These are phyloP conservation scores for Thereva unica DNA, from an alignment of 2,888 invertebrate genomes.

Conservation along the genomic window DNA sequence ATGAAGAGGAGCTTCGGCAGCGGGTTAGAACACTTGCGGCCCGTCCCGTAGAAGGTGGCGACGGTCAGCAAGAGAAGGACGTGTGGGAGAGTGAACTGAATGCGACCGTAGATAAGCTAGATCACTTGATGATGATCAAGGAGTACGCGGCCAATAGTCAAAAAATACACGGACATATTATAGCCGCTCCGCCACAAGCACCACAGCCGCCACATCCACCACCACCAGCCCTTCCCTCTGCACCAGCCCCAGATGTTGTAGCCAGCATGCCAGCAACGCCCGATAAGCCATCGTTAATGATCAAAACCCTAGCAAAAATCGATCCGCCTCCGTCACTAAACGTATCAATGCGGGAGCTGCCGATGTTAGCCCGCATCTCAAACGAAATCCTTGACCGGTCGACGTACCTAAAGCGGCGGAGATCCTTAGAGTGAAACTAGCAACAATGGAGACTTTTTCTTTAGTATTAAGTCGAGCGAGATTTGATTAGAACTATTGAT, in stretches of 20 bases:
- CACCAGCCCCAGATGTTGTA: slow-evolving; percentile 13
- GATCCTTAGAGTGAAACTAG: slow-evolving; percentile 43
- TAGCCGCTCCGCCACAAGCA: neutral
- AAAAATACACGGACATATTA: slow-evolving; percentile 4
- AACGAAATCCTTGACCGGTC: slow-evolving; percentile 51
- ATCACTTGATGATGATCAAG: slow-evolving; percentile 71
- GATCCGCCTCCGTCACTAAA: slow-evolving; percentile 57
- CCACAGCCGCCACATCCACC: no score
- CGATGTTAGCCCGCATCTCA: slow-evolving; percentile 54
- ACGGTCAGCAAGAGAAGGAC: slow-evolving; percentile 64
- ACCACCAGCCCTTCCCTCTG: neutral
- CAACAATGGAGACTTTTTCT: neutral
- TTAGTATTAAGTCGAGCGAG: slow-evolving; percentile 4
- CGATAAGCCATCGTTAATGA: slow-evolving; percentile 48
- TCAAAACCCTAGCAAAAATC: slow-evolving; percentile 54
- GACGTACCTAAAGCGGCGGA: slow-evolving; percentile 43
- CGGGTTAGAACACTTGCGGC: slow-evolving; percentile 73
- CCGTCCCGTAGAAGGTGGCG: slow-evolving; percentile 74
- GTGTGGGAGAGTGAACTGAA: slow-evolving; percentile 78
- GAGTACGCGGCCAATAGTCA: slow-evolving; percentile 55
- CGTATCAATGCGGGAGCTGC: slow-evolving; percentile 58
- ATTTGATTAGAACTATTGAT: slow-evolving; percentile 24
- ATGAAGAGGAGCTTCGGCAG: slow-evolving; percentile 69
- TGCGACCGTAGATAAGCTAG: slow-evolving; percentile 76
- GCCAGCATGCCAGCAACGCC: slow-evolving; percentile 56